Evolutionary conservation across 1,140 invertebrate species (phyloP), one percentile per base, ranked within the genome.

Genomic region (Probaryconus sp.): DNA sequence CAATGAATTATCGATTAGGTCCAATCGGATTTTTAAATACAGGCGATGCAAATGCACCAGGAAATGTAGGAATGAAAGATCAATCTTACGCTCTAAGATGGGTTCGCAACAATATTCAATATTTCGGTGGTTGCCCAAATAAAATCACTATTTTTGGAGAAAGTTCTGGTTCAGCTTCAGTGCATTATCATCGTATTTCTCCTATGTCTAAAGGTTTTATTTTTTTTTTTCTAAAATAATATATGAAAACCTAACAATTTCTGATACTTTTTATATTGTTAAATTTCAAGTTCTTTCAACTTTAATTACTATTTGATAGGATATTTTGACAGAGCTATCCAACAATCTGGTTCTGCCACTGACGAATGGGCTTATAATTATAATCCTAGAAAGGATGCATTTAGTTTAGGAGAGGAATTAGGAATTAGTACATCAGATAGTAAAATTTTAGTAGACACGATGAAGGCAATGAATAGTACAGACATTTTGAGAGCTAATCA

Each of bases 271-370:
- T 7, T 24, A 24, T 7, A 24, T 24, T 24, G 21, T 24, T 24
- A 24, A 4, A 24, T 24, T 24, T 4, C 21, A 24, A 47, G 30
- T 47, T 30, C 10, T n/a, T n/a, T n/a, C n/a, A n/a, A n/a, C n/a
- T n/a, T n/a, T n/a, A n/a, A 16, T 40, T 40, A 1, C 5, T 56
- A 43, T 24, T 24, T 24, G 1, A 86, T 28, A 82, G 90, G 89
- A 6, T 60, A 92, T 9, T 94, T 95, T 76, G 90, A 91, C 31
- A 88, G 89, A 55, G 93, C 85, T 1, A 94, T 95, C 33, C 89
- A 91, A 2, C 91, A 94, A 86, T 94, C 94, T 79, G 95, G 95
- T 6, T 92, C 92, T 0, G 91, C 93, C 3, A 81, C 93, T 6
- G 92, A 91, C 80, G 89, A 92, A 0, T 96, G 94, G 94, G 91